Base-by-base conservation (phyloP, 2,888 invertebrate species). In the Cephalotes varians region DNA sequence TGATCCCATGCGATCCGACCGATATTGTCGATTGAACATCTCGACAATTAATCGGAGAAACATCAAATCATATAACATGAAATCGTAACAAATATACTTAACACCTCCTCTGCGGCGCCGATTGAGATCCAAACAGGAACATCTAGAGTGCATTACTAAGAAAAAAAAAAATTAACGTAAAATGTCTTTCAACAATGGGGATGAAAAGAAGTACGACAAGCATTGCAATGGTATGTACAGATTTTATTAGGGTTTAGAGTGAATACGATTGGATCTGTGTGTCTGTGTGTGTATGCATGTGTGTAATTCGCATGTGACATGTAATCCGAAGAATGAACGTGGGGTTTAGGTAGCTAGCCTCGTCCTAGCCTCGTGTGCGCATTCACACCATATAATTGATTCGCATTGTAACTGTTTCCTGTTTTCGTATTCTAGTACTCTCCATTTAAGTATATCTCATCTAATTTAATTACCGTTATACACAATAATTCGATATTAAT, bases 351-450 rank as follows among this genome's bases (percentile, higher is more conserved):
- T 94, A 92, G 93, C 94, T 94, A 94, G 94, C 93, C 93, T 94
- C 94, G 94, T 94, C 93, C 94, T 93, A 94, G 94, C 94, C 94
- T 94, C 94, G 94, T 91, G 92, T 91, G 92, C 93, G 92, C 86
- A 90, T 86, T 87, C 87, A 88, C 84, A 88, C 85, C 88, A 81
- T 86, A 85, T 80, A 80, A 74, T 86, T 86, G 74, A 79, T 76
- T 86, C 83, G 67, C 81, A 84, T 83, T 83, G 84, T 74, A 79
- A 74, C 76, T 82, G 73, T 77, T 77, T 65, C 47, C 44, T 71
- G 49, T 79, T 56, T 49, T 79, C 62, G 40, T 82, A 74, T 81
- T 81, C 62, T 82, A 58, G 34, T 85, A n/a, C 79, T 83, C 86
- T 69, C 83, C 25, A 71, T 79, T 82, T 89, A 90, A 86, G 85